Conservation (phyloP, 2,113 vertebrate genomes). For the Cacatua alba region DNA sequence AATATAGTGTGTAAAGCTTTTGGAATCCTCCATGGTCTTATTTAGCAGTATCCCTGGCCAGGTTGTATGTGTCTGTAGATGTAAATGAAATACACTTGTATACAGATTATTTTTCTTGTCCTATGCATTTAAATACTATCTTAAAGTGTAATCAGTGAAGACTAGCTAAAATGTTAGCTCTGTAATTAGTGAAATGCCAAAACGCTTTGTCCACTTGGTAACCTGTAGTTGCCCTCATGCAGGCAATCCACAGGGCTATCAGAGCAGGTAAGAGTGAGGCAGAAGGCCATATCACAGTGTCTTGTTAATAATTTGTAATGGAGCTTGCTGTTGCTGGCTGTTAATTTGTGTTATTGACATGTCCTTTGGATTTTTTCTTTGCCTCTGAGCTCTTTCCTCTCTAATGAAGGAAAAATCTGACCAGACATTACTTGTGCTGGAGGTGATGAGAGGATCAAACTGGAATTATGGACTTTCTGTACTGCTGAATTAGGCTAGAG, state of each 20-base stretch:
- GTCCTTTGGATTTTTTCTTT: neutral
- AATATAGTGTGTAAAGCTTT: neutral
- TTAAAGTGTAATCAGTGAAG: neutral
- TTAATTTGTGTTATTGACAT: neutral
- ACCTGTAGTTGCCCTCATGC: neutral
- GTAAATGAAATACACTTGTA: neutral
- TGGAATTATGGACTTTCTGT: neutral
- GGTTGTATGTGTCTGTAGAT: neutral
- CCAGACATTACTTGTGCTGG: neutral
- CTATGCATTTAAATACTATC: neutral
- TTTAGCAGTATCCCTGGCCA: neutral
- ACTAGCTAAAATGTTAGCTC: neutral
- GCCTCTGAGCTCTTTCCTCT: neutral
- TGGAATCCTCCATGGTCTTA: neutral
- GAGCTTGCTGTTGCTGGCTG: neutral
- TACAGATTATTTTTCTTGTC: neutral
- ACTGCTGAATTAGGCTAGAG: neutral
- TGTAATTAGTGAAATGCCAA: neutral
- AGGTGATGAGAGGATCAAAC: neutral
- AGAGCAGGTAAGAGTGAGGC: neutral
- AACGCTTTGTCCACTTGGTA: neutral
- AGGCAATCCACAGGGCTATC: neutral
- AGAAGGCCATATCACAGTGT: fast-evolving
- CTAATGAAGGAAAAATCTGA: neutral
- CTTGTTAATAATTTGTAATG: neutral